These are phyloP conservation scores for Borostomias antarcticus DNA, from an alignment of 2,797 vertebrate genomes.

Conservation along the genomic window DNA sequence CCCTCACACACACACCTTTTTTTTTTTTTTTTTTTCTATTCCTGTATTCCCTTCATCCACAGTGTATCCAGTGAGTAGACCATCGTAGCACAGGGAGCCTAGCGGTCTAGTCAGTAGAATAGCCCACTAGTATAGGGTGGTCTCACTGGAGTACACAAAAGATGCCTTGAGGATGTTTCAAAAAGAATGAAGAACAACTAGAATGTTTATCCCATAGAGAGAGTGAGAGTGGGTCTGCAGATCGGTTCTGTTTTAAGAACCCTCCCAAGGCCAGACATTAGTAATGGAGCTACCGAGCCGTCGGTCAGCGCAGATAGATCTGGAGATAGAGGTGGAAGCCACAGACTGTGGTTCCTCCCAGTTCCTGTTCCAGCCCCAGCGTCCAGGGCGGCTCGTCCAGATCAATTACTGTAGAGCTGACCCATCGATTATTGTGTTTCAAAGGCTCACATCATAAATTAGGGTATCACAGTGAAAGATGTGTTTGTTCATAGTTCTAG, in stretches of 20 bases:
- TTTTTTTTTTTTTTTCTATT: no score
- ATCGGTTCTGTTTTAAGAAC: constrained; percentile 83
- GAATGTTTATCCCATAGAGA: constrained; percentile 28
- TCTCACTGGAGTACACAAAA: not conserved
- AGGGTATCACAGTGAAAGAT: not conserved
- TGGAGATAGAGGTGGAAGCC: not conserved
- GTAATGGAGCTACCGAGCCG: constrained; percentile 16
- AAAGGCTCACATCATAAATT: constrained; percentile 19
- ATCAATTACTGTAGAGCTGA: constrained; percentile 1
- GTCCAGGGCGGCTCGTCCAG: constrained; percentile 18
- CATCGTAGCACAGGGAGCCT: not conserved
- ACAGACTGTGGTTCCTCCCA: not conserved
- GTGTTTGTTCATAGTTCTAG: constrained; percentile 43
- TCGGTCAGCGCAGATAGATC: constrained; percentile 18
- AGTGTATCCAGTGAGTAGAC: no score
- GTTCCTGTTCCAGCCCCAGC: not conserved
- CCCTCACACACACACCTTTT: no score
- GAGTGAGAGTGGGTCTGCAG: constrained; percentile 21
- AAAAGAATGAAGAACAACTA: not conserved
- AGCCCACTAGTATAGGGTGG: constrained; percentile 2
- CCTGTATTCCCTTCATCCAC: no score
- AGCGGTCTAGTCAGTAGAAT: not conserved
- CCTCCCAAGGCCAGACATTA: constrained; percentile 33
- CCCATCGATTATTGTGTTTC: constrained; percentile 32
- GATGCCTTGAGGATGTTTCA: not conserved